Base-by-base conservation (phyloP, 2,113 vertebrate species). In the Apus apus region DNA sequence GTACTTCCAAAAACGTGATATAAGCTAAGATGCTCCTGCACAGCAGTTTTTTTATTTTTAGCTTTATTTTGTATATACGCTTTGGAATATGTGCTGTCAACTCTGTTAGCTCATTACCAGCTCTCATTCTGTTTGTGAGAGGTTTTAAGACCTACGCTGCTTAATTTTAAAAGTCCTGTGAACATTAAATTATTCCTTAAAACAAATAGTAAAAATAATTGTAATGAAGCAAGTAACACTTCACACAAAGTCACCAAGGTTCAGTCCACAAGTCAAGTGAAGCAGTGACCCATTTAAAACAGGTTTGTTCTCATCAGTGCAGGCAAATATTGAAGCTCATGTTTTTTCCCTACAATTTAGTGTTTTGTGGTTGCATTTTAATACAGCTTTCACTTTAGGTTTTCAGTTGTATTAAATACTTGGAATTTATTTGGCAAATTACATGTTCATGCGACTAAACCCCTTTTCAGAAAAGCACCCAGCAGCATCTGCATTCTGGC, bases 1-100 rank as follows among this genome's bases (percentile, higher is more conserved):
- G 99, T 99, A 98, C 97, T 94, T 29, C 70, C 89, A 88, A 66
- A 93, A 78, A 54, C 96, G 89, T 91, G 45, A 85, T 48, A n/a
- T 34, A 95, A 97, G 96, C 97, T 94, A 3, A 84, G 53, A 61
- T 23, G 94, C 96, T 95, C 96, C 94, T 95, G 95, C 96, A 89
- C 95, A 97, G 96, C 94, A 46, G 13, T 91, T 40, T 97, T 48
- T 93, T 97, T 81, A 65, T 93, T 85, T 77, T 81, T 85, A 90
- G 97, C 95, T 97, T 96, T 64, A 84, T 94, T 94, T 84, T 51
- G 89, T 83, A 79, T 70, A 13, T 94, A 93, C 51, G 96, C 90
- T 96, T 92, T 94, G 94, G 92, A 96, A 82, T 81, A 15, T 79
- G 79, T 95, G 70, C 94, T 95, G 90, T 76, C 84, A 68, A 68